Conservation (phyloP, 2,797 vertebrate species). For the Helarctos malayanus region DNA sequence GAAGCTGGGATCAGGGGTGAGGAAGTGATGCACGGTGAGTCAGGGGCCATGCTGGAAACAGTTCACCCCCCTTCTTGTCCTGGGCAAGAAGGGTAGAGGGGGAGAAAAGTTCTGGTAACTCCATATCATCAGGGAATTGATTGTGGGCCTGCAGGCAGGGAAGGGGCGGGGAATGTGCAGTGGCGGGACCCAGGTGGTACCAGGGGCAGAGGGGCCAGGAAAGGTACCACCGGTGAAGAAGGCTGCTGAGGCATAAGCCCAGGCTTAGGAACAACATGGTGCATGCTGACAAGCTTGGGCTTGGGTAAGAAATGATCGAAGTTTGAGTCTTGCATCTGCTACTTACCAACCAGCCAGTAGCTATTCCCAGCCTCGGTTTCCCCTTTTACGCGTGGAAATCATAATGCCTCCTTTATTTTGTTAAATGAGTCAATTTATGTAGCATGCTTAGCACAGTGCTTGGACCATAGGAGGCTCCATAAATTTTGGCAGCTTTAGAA, state of each 20-base stretch:
- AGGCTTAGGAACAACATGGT: not conserved
- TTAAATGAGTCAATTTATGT: not conserved
- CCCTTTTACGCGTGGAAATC: not conserved
- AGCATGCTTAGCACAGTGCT: not conserved
- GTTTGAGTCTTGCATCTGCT: not conserved
- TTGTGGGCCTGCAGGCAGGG: not conserved
- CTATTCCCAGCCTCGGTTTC: conserved; percentile 29
- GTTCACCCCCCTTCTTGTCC: not conserved
- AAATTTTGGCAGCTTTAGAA: conserved; percentile 48
- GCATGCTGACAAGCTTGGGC: not conserved
- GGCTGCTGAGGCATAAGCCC: not conserved
- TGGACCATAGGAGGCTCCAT: not conserved
- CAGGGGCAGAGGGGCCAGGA: too few relatives aligned
- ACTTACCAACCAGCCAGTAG: not conserved
- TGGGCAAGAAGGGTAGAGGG: not conserved
- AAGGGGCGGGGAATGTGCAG: not conserved
- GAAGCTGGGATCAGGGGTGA: not conserved
- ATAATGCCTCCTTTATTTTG: not conserved
- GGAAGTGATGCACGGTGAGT: conserved; percentile 40
- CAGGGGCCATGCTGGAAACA: conserved; percentile 33
- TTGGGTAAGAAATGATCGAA: not conserved
- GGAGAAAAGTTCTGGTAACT: conserved; percentile 40
- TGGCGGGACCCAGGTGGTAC: not conserved
- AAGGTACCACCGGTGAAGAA: not conserved
- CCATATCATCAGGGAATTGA: not conserved